These are phyloP conservation scores for Squalus acanthias DNA, from an alignment of 2,797 vertebrate species.

Conservation along the genomic window DNA sequence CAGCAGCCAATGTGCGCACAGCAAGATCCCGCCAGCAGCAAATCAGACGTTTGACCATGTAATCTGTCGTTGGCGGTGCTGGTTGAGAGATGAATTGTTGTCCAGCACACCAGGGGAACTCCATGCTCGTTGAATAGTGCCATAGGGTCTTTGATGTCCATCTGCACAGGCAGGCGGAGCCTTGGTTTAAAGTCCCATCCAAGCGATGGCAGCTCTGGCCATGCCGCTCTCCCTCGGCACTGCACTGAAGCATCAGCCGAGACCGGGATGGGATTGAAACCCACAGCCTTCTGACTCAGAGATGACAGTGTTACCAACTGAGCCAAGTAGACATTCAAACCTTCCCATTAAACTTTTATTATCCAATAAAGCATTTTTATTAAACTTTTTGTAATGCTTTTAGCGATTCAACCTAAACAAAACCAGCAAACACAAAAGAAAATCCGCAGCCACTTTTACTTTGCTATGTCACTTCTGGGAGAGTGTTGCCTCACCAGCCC, in stretches of 20 bases:
- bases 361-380: not conserved
- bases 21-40: not conserved
- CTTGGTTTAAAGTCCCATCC: not conserved
- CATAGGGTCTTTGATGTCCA: not conserved
- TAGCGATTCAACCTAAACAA: not conserved
- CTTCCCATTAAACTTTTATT: not conserved
- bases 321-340: not conserved
- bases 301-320: not conserved
- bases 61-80: not conserved
- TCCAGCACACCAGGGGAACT: not conserved
- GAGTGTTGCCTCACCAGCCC: not conserved
- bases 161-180: not conserved
- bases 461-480: not conserved
- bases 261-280: not conserved
- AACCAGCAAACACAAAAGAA: not conserved
- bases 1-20: not conserved
- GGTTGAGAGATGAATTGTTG: not conserved
- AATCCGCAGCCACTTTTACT: not conserved
- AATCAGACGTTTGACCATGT: not conserved
- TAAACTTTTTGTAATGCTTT: not conserved
- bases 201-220: not conserved
- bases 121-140: not conserved
- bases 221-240: not conserved
- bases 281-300: not conserved
- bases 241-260: too few relatives aligned